A percentile compares a stretch with the other conserved stretches of the same genome.
phyloP scores from a whole-genome alignment of 2,113 vertebrate species.

The Urocitellus parryii region DNA sequence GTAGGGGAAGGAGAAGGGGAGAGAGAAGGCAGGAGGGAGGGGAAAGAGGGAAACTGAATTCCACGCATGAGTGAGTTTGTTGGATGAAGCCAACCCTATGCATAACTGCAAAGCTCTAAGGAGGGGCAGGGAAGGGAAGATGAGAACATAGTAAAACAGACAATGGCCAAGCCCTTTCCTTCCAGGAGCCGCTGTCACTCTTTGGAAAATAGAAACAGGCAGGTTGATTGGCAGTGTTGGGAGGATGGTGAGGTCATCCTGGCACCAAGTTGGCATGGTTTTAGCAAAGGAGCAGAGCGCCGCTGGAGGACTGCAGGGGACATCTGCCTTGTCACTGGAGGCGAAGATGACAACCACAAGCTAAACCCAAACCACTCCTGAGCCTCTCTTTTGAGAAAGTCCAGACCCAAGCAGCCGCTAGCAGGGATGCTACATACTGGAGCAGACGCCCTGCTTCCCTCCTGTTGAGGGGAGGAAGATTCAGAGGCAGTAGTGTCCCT shows the following conservation, averaged over 20 bases:
- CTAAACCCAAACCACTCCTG: accelerated
- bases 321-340: accelerated
- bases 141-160: background rate
- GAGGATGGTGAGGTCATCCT: accelerated
- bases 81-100: too few species aligned
- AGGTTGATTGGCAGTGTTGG: accelerated
- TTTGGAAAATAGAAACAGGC: background rate
- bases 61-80: too few species aligned
- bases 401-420: accelerated
- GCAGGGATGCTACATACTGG: accelerated
- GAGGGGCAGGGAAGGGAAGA: too few species aligned
- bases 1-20: too few species aligned
- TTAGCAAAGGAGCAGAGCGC: accelerated
- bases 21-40: too few species aligned
- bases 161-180: background rate
- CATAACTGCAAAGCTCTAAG: too few species aligned
- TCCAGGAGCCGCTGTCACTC: background rate
- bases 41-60: too few species aligned
- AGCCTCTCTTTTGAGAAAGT: background rate
- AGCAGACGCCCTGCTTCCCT: accelerated
- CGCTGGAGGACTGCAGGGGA: accelerated
- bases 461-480: background rate
- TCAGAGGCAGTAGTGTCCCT: too few species aligned
- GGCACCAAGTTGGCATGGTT: accelerated
- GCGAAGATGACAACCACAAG: accelerated